Percentiles rank a stretch among this genome's conserved stretches.
These are phyloP conservation scores for Helostoma temminkii DNA, from an alignment of 2,797 vertebrate genomes.

Conservation along the genomic window DNA sequence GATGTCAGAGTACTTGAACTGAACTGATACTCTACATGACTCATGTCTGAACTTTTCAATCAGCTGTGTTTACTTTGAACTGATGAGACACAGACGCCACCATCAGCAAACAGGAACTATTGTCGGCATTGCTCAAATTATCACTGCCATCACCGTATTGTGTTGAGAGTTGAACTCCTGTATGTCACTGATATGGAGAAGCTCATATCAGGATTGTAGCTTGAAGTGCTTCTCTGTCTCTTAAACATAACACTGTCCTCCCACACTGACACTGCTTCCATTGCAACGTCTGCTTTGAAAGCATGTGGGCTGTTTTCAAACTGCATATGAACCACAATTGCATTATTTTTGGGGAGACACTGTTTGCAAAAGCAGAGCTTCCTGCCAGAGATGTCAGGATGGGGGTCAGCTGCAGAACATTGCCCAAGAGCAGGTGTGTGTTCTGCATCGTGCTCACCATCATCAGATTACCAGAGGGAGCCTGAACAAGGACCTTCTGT, in stretches of 20 bases:
- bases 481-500: neutral
- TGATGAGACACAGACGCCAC: slow-evolving; percentile 7
- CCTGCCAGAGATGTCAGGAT: slow-evolving; percentile 39
- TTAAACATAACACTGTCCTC: slow-evolving; percentile 51
- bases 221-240: slow-evolving; percentile 44
- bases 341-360: neutral
- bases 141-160: slow-evolving; percentile 10
- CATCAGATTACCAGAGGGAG: neutral
- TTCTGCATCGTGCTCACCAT: neutral
- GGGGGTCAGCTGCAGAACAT: slow-evolving; percentile 28
- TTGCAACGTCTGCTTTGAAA: slow-evolving; percentile 53
- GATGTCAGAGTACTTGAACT: slow-evolving; percentile 20
- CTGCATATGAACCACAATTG: slow-evolving; percentile 36
- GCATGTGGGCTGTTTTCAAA: slow-evolving; percentile 48
- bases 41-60: slow-evolving; percentile 36
- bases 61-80: slow-evolving; percentile 22
- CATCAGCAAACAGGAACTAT: slow-evolving; percentile 4
- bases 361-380: slow-evolving; percentile 22
- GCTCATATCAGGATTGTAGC: slow-evolving; percentile 8
- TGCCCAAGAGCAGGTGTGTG: neutral
- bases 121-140: slow-evolving; percentile 6
- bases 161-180: slow-evolving; percentile 31
- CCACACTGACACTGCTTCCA: slow-evolving; percentile 51
- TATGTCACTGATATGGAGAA: slow-evolving; percentile 35
- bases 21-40: slow-evolving; percentile 36